Evolutionary conservation across 2,113 vertebrate species (phyloP).

Genomic region (Zosterops pallidus): DNA sequence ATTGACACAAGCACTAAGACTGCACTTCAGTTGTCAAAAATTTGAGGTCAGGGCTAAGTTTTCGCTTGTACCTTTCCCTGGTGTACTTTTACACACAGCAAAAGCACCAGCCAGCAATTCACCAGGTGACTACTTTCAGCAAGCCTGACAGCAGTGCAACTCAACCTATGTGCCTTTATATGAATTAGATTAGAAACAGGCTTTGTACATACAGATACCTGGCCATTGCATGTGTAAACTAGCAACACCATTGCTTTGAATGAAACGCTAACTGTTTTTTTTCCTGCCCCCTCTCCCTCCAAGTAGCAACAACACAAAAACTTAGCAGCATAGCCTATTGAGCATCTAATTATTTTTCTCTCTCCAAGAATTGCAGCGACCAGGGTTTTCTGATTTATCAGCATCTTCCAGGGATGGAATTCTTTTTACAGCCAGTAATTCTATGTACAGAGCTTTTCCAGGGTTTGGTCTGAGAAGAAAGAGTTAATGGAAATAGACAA

Average conservation of each 20-base stretch:
- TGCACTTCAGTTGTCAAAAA: neutral
- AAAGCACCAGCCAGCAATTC: neutral
- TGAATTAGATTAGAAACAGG: neutral
- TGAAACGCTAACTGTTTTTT: neutral
- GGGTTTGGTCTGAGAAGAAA: neutral
- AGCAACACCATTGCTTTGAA: neutral
- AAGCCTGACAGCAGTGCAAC: neutral
- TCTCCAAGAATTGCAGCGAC: neutral
- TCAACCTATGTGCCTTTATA: neutral
- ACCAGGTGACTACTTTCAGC: neutral
- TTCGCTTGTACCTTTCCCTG: neutral
- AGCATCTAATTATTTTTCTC: slow-evolving; percentile 27
- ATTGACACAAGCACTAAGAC: neutral
- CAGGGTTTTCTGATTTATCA: slow-evolving; percentile 16
- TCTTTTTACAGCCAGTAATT: neutral
- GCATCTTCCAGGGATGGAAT: slow-evolving; percentile 1
- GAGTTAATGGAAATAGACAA: slow-evolving; percentile 53
- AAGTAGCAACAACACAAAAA: neutral
- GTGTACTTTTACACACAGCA: neutral
- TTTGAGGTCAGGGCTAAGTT: neutral
- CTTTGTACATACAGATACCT: accelerated
- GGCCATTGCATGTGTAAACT: neutral
- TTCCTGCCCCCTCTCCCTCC: neutral
- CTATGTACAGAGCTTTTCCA: neutral
- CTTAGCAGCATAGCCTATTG: neutral